Evolutionary conservation across 2,113 vertebrate species (phyloP).

Genomic region (Ranitomeya imitator): DNA sequence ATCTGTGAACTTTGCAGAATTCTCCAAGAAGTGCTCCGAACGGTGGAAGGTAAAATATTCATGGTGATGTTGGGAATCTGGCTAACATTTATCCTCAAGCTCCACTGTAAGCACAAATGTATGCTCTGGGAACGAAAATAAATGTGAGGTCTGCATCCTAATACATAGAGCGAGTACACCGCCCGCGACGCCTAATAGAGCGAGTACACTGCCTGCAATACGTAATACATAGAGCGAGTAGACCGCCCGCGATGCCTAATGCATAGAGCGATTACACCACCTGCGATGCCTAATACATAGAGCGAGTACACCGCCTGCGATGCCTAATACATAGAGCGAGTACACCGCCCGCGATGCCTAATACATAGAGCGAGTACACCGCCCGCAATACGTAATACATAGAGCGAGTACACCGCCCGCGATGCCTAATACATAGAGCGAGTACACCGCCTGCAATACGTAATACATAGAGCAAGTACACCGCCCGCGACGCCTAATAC

Average conservation of each 20-base stretch:
- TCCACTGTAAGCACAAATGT: not conserved
- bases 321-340: not conserved
- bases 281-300: too few species aligned
- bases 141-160: not conserved
- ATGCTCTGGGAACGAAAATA: not conserved
- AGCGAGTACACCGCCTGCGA: too few species aligned
- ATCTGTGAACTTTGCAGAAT: slow-evolving; percentile 90
- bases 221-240: too few species aligned
- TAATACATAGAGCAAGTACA: not conserved
- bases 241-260: too few species aligned
- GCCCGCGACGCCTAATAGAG: not conserved
- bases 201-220: too few species aligned
- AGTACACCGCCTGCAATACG: too few species aligned
- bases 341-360: not conserved
- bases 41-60: slow-evolving; percentile 85
- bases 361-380: too few species aligned
- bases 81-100: not conserved
- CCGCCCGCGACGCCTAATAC: too few species aligned
- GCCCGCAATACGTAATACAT: too few species aligned
- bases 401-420: too few species aligned
- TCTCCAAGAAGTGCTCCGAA: slow-evolving; percentile 96
- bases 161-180: not conserved
- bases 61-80: not conserved
- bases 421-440: too few species aligned
- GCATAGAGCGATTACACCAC: too few species aligned